A percentile compares a stretch with the other conserved stretches of the same genome.
Conservation (phyloP, 1,140 invertebrate genomes). For the Pseudomyrmex cubaensis region DNA sequence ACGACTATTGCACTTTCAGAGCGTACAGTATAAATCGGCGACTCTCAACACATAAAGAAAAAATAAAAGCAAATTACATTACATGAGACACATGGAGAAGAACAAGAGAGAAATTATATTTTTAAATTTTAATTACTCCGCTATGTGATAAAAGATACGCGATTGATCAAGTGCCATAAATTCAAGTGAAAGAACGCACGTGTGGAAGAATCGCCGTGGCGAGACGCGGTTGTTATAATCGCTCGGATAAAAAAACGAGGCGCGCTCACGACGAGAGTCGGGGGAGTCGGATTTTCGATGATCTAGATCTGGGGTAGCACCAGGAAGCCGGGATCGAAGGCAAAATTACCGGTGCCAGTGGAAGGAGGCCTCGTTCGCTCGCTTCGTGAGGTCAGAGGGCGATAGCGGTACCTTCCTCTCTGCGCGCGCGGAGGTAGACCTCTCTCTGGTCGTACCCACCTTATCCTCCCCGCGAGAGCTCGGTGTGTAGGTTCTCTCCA, state of each 20-base stretch:
- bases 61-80: too few relatives aligned
- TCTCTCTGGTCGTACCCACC: constrained; percentile 71
- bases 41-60: background rate
- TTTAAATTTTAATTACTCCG: too few relatives aligned
- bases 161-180: background rate
- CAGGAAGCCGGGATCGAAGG: constrained; percentile 81
- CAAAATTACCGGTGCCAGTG: constrained; percentile 82
- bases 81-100: too few relatives aligned
- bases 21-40: background rate
- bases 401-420: constrained; percentile 83
- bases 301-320: constrained; percentile 79
- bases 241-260: constrained; percentile 7
- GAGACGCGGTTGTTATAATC: background rate
- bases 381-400: constrained; percentile 82
- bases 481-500: constrained; percentile 71
- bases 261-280: constrained; percentile 33
- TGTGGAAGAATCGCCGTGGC: background rate
- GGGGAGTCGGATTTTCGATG: constrained; percentile 74
- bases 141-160: background rate
- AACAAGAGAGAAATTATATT: too few relatives aligned
- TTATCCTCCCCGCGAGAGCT: constrained; percentile 57
- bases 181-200: background rate
- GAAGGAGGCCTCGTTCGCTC: constrained; percentile 80
- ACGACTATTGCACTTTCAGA: background rate
- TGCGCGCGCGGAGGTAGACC: constrained; percentile 71